A percentile compares a stretch with the other conserved stretches of the same genome.
Evolutionary conservation across 2,888 invertebrate genomes (phyloP).

Genomic region (Epinotia nisella): DNA sequence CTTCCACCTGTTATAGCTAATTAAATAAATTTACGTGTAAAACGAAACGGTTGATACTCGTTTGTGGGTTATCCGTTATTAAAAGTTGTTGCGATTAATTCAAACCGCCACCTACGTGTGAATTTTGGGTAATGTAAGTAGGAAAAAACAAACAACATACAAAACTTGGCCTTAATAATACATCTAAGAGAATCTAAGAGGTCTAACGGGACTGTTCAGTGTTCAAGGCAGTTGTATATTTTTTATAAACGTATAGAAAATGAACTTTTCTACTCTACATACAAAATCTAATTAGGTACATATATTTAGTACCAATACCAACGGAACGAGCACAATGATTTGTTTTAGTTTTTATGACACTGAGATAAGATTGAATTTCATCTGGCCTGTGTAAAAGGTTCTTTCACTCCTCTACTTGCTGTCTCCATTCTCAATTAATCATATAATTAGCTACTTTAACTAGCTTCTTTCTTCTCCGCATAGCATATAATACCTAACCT

Average conservation of each 20-base stretch:
- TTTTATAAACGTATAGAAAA: no score
- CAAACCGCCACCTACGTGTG: constrained; percentile 6
- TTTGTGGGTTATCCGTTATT: constrained; percentile 43
- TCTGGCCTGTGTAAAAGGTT: no score
- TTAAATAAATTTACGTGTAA: constrained; percentile 44
- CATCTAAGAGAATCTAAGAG: not conserved
- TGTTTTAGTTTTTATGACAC: no score
- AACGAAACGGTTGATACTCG: constrained; percentile 32
- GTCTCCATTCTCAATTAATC: no score
- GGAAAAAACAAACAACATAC: constrained; percentile 5
- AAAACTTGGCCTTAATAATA: constrained; percentile 7
- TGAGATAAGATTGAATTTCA: no score
- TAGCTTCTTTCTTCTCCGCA: no score
- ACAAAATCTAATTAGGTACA: no score
- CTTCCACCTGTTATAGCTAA: constrained; percentile 52
- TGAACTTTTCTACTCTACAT: no score
- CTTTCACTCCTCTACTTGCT: no score
- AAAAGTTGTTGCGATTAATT: constrained; percentile 35
- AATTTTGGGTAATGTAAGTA: constrained; percentile 13
- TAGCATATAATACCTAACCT: not conserved
- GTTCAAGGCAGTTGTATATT: not conserved
- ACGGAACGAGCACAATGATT: no score
- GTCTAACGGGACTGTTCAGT: not conserved
- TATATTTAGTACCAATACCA: no score
- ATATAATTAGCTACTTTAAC: not conserved